Conservation (phyloP, 2,113 vertebrate species). For the Eolophus roseicapilla region DNA sequence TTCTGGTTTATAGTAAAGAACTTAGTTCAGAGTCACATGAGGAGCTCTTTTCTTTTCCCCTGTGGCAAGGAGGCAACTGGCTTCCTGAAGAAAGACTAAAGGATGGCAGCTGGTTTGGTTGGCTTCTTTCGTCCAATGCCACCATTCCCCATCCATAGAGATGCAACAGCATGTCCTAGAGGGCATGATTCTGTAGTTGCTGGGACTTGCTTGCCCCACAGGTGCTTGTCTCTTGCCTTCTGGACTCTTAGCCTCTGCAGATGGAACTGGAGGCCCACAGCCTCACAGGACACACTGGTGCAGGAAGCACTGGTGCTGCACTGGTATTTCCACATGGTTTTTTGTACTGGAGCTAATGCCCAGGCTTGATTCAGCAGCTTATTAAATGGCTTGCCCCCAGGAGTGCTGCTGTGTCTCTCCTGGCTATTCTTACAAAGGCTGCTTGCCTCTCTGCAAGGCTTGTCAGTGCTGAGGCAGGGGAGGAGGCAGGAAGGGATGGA, state of each 20-base stretch:
- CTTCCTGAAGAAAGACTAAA: not conserved
- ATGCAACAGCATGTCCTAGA: not conserved
- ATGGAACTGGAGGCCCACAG: rapidly evolving
- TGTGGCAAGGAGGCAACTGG: not conserved
- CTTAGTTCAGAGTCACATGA: rapidly evolving
- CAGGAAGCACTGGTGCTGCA: not conserved
- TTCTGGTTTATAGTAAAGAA: not conserved
- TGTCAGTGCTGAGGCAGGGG: not conserved
- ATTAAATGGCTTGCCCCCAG: rapidly evolving
- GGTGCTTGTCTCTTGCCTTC: not conserved
- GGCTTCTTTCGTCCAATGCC: not conserved
- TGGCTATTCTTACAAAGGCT: not conserved
- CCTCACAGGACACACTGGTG: not conserved
- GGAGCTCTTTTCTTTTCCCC: not conserved
- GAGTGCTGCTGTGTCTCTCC: not conserved
- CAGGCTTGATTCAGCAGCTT: not conserved
- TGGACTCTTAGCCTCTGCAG: not conserved
- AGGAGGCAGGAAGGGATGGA: not conserved
- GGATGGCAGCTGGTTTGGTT: not conserved
- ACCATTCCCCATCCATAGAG: not conserved
- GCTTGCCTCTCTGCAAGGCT: not conserved
- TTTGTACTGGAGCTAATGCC: not conserved
- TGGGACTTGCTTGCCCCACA: not conserved
- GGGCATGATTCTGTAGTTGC: not conserved
- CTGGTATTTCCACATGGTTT: not conserved